phyloP scores from a whole-genome alignment of 2,888 invertebrate genomes.

The Aphidoletes aphidimyza region DNA sequence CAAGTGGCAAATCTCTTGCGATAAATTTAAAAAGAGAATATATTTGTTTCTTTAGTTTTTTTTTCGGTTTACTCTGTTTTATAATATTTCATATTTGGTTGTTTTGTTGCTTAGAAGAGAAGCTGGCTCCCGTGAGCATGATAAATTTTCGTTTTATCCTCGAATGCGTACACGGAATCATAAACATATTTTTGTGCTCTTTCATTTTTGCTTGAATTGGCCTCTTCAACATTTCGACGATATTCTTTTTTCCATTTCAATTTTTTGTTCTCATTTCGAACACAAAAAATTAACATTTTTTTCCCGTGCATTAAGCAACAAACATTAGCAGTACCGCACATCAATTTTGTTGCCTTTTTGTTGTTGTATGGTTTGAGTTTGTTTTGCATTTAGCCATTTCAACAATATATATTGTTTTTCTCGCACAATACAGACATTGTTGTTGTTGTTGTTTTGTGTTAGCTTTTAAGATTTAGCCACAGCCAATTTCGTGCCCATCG shows the following conservation, averaged over 20 bases:
- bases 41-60: no score
- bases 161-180: slow-evolving; percentile 5
- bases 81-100: background rate
- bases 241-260: slow-evolving; percentile 30
- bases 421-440: background rate
- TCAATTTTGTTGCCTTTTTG: background rate
- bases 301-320: slow-evolving; percentile 13
- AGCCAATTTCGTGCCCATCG: background rate
- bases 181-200: background rate
- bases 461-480: background rate
- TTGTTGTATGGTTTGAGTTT: slow-evolving; percentile 2
- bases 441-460: background rate
- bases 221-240: no score
- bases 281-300: background rate
- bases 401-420: background rate
- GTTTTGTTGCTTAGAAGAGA: background rate
- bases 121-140: background rate
- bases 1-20: slow-evolving; percentile 29
- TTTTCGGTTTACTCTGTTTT: background rate
- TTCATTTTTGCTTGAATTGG: no score
- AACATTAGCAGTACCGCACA: slow-evolving; percentile 4
- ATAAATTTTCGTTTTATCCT: slow-evolving; percentile 37
- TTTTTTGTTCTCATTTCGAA: slow-evolving; percentile 13
- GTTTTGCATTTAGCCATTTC: slow-evolving; percentile 23
- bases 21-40: background rate